phyloP scores from a whole-genome alignment of 2,888 invertebrate species.

The Nemotelus nigrinus region DNA sequence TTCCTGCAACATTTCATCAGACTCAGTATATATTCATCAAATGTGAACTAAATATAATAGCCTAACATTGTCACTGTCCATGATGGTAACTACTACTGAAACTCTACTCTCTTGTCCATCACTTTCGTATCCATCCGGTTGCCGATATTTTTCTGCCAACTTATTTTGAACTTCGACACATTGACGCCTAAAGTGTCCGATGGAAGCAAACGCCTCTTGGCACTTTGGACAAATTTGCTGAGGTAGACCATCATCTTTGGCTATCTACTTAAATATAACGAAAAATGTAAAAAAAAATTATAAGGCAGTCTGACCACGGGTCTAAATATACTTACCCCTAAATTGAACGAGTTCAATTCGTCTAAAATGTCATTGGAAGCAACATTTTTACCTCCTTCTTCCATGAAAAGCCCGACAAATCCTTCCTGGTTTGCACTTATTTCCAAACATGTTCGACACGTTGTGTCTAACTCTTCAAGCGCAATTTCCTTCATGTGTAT shows the following conservation, averaged over 20 bases:
- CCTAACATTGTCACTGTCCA: background rate
- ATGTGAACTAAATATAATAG: too few species aligned
- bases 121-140: background rate
- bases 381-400: background rate
- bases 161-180: slow-evolving; percentile 25
- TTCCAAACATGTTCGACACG: slow-evolving; percentile 25
- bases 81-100: background rate
- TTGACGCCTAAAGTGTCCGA: slow-evolving; percentile 24
- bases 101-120: background rate
- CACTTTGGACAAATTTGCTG: slow-evolving; percentile 44
- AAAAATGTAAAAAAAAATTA: background rate
- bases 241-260: slow-evolving; percentile 42
- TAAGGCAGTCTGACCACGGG: background rate
- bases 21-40: too few species aligned
- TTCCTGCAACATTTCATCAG: too few species aligned
- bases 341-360: background rate
- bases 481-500: background rate
- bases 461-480: background rate
- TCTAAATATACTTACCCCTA: background rate
- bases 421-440: background rate
- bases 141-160: background rate
- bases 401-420: background rate
- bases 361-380: slow-evolving; percentile 12
- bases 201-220: slow-evolving; percentile 23
- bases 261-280: slow-evolving; percentile 16